These are phyloP conservation scores for Lagenorhynchus albirostris DNA, from an alignment of 2,113 vertebrate species.

Conservation along the genomic window DNA sequence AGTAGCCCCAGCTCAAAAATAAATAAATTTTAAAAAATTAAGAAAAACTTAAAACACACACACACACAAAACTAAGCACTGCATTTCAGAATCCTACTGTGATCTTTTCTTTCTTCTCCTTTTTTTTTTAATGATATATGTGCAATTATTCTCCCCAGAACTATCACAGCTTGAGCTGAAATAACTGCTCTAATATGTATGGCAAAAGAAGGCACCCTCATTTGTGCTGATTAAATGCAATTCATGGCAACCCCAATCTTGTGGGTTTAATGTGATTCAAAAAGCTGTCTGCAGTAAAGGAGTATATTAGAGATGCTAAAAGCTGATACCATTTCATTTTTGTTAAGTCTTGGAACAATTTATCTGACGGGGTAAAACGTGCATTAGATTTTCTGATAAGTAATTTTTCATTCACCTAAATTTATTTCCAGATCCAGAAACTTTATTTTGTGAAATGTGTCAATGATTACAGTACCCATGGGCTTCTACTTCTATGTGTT, in stretches of 20 bases:
- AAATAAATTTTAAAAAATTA: no score
- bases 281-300: slow-evolving; percentile 59
- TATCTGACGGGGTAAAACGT: background rate
- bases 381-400: background rate
- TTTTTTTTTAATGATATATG: slow-evolving; percentile 65
- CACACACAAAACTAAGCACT: slow-evolving; percentile 12
- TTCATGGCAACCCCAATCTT: slow-evolving; percentile 35
- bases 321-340: background rate
- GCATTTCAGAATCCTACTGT: slow-evolving; percentile 1
- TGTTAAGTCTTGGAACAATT: slow-evolving; percentile 39
- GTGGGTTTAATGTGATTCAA: slow-evolving; percentile 58
- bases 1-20: no score
- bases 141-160: slow-evolving; percentile 68
- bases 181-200: slow-evolving; percentile 69
- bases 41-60: background rate
- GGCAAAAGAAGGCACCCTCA: slow-evolving; percentile 8
- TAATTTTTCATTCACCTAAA: background rate
- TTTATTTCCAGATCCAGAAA: background rate
- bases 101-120: slow-evolving; percentile 17
- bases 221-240: slow-evolving; percentile 71
- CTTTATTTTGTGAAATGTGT: background rate
- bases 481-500: background rate
- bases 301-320: background rate
- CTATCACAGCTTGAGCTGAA: slow-evolving; percentile 71
- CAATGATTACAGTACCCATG: rapidly evolving